Conservation (phyloP, 2,113 vertebrate genomes). For the Melospiza georgiana region DNA sequence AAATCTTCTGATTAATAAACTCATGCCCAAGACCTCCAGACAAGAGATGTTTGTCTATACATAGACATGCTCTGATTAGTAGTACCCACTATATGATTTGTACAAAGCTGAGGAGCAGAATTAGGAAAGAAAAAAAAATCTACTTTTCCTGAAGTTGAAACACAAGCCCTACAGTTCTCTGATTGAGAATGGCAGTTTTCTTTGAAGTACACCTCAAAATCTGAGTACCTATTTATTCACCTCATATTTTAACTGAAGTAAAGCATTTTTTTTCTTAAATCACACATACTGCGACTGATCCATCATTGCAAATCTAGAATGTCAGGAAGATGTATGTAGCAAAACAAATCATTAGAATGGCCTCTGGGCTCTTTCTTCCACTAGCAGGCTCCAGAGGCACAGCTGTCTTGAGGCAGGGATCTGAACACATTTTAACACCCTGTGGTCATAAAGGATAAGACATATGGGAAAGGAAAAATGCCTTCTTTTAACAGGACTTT, state of each 20-base stretch:
- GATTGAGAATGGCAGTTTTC: background rate
- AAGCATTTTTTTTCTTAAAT: background rate
- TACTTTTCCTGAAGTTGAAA: background rate
- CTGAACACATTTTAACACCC: background rate
- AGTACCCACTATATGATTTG: background rate
- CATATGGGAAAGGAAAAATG: background rate
- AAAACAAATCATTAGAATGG: background rate
- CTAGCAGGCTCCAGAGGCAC: background rate
- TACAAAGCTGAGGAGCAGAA: background rate
- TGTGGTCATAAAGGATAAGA: background rate
- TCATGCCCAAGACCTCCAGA: background rate
- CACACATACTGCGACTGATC: background rate
- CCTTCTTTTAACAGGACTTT: background rate
- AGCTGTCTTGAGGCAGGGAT: background rate
- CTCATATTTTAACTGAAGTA: background rate
- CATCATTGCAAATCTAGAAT: background rate
- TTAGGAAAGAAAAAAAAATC: background rate
- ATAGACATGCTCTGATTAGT: background rate
- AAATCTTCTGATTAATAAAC: background rate
- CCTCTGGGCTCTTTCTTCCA: background rate
- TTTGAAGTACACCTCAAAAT: background rate
- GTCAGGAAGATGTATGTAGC: background rate
- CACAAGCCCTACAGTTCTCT: background rate
- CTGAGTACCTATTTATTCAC: background rate
- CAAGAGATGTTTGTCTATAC: background rate